Percentiles rank a stretch among this genome's conserved stretches.
Conservation (phyloP, 1,140 invertebrate genomes). For the Harpegnathos saltator region DNA sequence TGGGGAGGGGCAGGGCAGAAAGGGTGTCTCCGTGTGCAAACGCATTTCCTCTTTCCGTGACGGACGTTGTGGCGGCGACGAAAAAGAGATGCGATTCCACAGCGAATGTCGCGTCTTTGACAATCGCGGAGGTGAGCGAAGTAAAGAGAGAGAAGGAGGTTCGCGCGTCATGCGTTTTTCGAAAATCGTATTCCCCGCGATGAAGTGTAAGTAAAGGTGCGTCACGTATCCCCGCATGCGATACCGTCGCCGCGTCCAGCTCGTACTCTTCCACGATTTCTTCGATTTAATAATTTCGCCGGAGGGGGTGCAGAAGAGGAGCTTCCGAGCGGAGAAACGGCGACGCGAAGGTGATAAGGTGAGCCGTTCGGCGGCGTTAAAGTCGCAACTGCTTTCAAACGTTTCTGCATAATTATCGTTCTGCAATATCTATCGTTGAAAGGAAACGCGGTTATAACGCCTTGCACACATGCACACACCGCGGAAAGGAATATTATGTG, state of each 20-base stretch:
- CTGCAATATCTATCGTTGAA: constrained; percentile 26
- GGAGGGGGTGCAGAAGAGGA: too few species aligned
- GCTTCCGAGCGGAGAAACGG: too few species aligned
- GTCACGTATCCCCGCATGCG: too few species aligned
- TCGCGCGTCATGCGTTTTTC: too few species aligned
- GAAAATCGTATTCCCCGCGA: not conserved
- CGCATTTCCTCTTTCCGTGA: constrained; percentile 17
- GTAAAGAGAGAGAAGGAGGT: too few species aligned
- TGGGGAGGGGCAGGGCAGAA: too few species aligned
- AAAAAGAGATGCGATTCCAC: not conserved
- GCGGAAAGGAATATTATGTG: constrained; percentile 55
- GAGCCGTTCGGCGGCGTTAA: not conserved
- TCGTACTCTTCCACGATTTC: too few species aligned
- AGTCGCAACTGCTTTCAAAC: constrained; percentile 9
- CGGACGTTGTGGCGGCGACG: not conserved
- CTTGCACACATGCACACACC: not conserved
- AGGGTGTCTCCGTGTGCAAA: constrained; percentile 20
- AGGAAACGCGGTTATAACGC: constrained; percentile 50
- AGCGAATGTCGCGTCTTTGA: not conserved
- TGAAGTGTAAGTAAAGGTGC: too few species aligned
- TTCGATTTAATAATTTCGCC: too few species aligned
- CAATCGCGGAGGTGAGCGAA: too few species aligned
- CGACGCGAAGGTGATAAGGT: too few species aligned
- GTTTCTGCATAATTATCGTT: constrained; percentile 26
- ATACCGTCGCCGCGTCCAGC: too few species aligned